Evolutionary conservation across 2,113 vertebrate genomes (phyloP).

Genomic region (Callithrix jacchus): DNA sequence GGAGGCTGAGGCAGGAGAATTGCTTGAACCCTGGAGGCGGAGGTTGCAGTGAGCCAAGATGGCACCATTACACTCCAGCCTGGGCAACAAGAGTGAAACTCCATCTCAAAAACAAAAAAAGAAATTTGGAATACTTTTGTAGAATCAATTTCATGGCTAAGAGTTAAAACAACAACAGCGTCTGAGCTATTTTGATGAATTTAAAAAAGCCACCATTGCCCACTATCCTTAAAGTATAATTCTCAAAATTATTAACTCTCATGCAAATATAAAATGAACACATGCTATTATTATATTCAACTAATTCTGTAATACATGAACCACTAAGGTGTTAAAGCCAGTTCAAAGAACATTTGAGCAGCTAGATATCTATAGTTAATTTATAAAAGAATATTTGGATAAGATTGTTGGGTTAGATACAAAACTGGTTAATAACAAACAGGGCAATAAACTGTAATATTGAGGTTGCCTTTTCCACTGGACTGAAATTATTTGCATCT

Average conservation of each 20-base stretch:
- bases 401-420: not conserved
- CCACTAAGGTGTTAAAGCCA: not conserved
- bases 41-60: no score
- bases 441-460: not conserved
- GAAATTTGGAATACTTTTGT: not conserved
- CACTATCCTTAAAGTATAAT: not conserved
- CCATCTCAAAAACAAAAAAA: no score
- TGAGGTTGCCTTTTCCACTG: not conserved
- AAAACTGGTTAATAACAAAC: not conserved
- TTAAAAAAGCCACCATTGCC: not conserved
- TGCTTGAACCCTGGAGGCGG: no score
- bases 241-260: not conserved
- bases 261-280: slow-evolving; percentile 25
- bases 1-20: no score
- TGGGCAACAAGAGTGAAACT: no score
- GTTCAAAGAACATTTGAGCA: not conserved
- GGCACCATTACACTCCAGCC: no score
- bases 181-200: not conserved
- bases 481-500: not conserved
- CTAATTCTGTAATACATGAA: slow-evolving; percentile 15
- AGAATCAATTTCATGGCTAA: not conserved
- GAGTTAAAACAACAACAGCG: not conserved
- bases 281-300: not conserved
- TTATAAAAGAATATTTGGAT: not conserved
- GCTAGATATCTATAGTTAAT: not conserved